These are phyloP conservation scores for Hypanus sabinus DNA, from an alignment of 2,113 vertebrate genomes.

Conservation along the genomic window DNA sequence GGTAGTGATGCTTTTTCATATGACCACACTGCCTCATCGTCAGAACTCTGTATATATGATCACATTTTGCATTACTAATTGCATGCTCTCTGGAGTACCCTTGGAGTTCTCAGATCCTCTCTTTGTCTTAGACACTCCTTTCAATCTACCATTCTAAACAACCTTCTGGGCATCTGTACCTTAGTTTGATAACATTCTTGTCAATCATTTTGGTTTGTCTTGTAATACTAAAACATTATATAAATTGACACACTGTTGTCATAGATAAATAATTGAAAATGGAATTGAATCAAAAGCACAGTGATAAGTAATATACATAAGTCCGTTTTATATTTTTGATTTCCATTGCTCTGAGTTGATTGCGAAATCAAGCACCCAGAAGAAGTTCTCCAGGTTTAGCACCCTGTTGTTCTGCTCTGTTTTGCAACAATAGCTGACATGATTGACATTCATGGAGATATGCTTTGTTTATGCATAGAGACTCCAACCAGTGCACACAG, in stretches of 20 bases:
- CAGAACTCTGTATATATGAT: not conserved
- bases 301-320: not conserved
- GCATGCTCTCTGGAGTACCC: too few relatives aligned
- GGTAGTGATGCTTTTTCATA: not conserved
- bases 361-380: not conserved
- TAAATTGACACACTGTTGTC: too few relatives aligned
- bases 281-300: not conserved
- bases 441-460: not conserved
- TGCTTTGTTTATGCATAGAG: not conserved
- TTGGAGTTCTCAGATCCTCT: too few relatives aligned
- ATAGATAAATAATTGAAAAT: not conserved
- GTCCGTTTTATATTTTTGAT: not conserved
- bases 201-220: too few relatives aligned
- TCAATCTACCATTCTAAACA: too few relatives aligned
- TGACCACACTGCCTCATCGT: not conserved
- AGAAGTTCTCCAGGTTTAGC: not conserved
- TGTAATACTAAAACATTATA: too few relatives aligned
- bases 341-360: not conserved
- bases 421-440: not conserved
- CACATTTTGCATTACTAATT: not conserved
- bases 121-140: too few relatives aligned
- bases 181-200: too few relatives aligned
- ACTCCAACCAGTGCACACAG: not conserved
- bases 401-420: not conserved
- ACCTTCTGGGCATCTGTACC: too few relatives aligned